Evolutionary conservation across 2,113 vertebrate genomes (phyloP).

Genomic region (Chinchilla lanigera): DNA sequence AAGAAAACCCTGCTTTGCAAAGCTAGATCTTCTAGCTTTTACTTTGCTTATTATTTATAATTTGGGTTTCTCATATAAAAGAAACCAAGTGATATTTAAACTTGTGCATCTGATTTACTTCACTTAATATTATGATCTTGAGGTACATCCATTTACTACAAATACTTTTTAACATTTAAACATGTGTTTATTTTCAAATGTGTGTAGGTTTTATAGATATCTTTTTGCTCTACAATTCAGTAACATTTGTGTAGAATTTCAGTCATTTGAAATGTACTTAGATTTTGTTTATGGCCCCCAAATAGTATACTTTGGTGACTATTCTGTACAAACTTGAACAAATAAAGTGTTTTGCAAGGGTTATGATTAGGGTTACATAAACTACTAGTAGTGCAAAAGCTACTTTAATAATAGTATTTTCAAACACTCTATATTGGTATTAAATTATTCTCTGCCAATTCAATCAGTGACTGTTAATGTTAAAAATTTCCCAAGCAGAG

Average conservation of each 20-base stretch:
- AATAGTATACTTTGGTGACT: background rate
- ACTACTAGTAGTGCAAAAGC: background rate
- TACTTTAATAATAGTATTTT: conserved; percentile 8
- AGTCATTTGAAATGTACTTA: background rate
- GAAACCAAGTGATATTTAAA: background rate
- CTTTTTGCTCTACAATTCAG: background rate
- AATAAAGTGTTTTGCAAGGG: background rate
- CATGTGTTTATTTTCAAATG: background rate
- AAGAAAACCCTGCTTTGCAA: background rate
- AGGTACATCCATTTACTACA: background rate
- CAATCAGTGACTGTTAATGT: background rate
- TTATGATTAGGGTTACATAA: background rate
- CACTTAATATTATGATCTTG: background rate
- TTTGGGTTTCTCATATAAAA: background rate
- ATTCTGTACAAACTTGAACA: background rate
- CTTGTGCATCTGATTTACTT: background rate
- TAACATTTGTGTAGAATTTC: background rate
- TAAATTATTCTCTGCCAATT: conserved; percentile 16
- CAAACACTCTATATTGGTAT: background rate
- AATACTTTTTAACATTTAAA: background rate
- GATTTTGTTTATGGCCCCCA: background rate
- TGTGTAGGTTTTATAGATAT: background rate
- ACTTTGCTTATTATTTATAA: background rate
- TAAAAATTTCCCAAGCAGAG: no score
- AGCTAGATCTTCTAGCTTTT: background rate